A percentile compares a stretch with the other conserved stretches of the same genome.
Conservation (phyloP, 1,140 invertebrate species). For the Aethina tumida region DNA sequence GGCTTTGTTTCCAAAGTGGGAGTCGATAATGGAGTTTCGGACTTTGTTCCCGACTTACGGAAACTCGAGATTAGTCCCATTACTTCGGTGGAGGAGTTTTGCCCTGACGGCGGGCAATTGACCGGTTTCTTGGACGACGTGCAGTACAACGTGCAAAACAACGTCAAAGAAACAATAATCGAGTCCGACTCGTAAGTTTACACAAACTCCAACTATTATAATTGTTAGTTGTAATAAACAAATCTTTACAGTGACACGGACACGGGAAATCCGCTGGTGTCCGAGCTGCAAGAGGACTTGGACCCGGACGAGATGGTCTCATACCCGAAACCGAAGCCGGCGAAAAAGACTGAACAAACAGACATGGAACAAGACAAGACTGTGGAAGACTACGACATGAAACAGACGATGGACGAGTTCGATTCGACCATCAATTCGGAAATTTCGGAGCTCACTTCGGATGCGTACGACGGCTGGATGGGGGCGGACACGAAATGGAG, state of each 20-base stretch:
- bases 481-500: constrained; percentile 45
- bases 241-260: constrained; percentile 64
- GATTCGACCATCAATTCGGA: constrained; percentile 37
- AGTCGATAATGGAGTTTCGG: constrained; percentile 12
- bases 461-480: constrained; percentile 47
- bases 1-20: constrained; percentile 25
- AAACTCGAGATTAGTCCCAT: constrained; percentile 34
- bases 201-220: background rate
- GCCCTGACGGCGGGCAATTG: constrained; percentile 65
- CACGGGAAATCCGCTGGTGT: constrained; percentile 72
- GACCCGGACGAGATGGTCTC: constrained; percentile 51
- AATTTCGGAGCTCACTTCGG: constrained; percentile 41
- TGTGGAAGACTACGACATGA: constrained; percentile 29
- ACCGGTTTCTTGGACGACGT: constrained; percentile 74
- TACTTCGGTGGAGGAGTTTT: constrained; percentile 75
- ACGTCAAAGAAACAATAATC: constrained; percentile 28
- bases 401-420: constrained; percentile 38
- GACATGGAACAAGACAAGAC: constrained; percentile 29
- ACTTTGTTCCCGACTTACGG: constrained; percentile 24
- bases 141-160: constrained; percentile 37
- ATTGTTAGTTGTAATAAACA: no score
- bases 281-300: constrained; percentile 78
- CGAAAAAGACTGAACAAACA: constrained; percentile 13
- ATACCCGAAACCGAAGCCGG: constrained; percentile 7
- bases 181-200: constrained; percentile 51